A percentile compares a stretch with the other conserved stretches of the same genome.
These are phyloP conservation scores for Sarotherodon lohbergeri DNA, from an alignment of 2,113 vertebrate species.

Conservation along the genomic window DNA sequence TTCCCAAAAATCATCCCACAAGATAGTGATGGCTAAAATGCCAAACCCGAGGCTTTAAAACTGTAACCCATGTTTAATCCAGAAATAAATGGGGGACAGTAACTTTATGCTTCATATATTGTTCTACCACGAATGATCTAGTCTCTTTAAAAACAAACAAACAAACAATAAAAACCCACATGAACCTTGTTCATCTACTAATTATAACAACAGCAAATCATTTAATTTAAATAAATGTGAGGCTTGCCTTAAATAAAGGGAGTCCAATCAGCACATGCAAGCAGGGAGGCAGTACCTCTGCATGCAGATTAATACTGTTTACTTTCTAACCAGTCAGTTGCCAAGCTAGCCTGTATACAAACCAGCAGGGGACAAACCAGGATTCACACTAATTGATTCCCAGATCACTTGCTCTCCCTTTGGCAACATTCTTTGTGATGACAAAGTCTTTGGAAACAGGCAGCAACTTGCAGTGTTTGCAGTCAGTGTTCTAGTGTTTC, in stretches of 20 bases:
- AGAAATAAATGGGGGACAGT: neutral
- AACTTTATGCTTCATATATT: neutral
- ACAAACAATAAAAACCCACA: neutral
- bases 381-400: neutral
- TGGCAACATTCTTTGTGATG: constrained; percentile 17
- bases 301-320: neutral
- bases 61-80: neutral
- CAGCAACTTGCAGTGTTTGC: neutral
- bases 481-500: neutral
- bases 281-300: neutral
- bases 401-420: constrained; percentile 1
- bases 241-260: neutral
- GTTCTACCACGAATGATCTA: neutral
- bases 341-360: neutral
- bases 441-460: constrained; percentile 21
- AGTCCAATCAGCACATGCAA: neutral
- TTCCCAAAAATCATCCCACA: neutral
- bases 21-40: neutral
- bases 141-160: neutral
- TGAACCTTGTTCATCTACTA: neutral
- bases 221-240: neutral
- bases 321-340: neutral
- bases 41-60: neutral
- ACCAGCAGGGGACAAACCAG: neutral
- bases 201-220: neutral